phyloP scores from a whole-genome alignment of 2,888 invertebrate genomes.

The Aethes cnicana region DNA sequence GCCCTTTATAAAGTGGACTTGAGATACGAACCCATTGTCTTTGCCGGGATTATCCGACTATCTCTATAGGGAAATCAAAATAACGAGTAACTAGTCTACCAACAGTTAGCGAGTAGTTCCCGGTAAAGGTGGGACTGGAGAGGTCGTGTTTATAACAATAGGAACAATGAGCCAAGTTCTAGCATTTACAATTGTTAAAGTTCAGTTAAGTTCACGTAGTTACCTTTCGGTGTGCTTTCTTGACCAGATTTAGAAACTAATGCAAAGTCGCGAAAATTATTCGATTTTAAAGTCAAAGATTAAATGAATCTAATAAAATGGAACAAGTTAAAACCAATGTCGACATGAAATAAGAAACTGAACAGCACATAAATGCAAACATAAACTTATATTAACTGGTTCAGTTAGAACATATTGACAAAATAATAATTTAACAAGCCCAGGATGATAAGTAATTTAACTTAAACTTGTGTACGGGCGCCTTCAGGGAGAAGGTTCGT shows the following conservation, averaged over 20 bases:
- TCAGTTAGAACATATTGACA: too few species aligned
- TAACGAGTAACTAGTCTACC: constrained; percentile 6
- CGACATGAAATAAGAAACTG: neutral
- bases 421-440: constrained; percentile 9
- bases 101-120: constrained; percentile 5
- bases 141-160: constrained; percentile 23
- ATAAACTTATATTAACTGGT: too few species aligned
- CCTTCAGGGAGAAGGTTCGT: constrained; percentile 16
- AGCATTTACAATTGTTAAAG: constrained; percentile 21
- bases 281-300: neutral
- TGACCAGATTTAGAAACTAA: neutral
- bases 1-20: constrained; percentile 9
- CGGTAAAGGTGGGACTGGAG: constrained; percentile 18
- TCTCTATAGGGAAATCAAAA: constrained; percentile 22
- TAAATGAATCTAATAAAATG: neutral
- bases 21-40: constrained; percentile 27
- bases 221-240: too few species aligned
- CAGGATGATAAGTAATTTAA: constrained; percentile 3
- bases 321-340: neutral
- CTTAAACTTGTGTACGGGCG: constrained; percentile 14
- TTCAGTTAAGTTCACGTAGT: constrained; percentile 21
- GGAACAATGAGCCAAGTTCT: constrained; percentile 17
- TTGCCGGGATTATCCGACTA: constrained; percentile 16
- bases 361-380: too few species aligned
- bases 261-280: neutral